Evolutionary conservation across 2,113 vertebrate species (phyloP).

Genomic region (Macroglossus sobrinus): DNA sequence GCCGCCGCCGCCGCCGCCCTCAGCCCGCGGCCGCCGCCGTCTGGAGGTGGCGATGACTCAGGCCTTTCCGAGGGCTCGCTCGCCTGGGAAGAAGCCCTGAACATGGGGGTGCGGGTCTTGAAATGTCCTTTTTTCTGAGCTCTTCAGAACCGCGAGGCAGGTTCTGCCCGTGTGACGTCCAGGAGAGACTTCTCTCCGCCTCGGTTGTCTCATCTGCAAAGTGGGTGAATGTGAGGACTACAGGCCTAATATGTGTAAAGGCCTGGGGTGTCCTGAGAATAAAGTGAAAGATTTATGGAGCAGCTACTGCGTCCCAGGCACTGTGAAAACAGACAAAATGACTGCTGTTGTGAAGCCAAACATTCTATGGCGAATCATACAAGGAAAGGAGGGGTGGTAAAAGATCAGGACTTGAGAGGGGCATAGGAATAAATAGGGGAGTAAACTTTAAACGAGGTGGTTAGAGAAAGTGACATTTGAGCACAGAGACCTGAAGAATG

Average conservation of each 20-base stretch:
- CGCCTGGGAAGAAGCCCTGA: background rate
- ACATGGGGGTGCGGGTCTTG: background rate
- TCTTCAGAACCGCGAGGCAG: background rate
- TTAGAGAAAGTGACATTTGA: background rate
- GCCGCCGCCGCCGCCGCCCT: slow-evolving; percentile 19
- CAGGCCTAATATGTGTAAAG: background rate
- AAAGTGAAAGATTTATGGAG: background rate
- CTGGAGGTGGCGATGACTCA: slow-evolving; percentile 73
- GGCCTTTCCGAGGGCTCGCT: slow-evolving; percentile 47
- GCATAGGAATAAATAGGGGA: background rate
- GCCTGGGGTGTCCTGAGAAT: background rate
- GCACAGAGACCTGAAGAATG: background rate
- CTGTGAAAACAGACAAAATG: background rate
- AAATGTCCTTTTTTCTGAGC: background rate
- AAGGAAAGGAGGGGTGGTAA: background rate
- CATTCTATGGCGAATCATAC: background rate
- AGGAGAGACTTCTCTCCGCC: background rate
- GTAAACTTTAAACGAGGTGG: background rate
- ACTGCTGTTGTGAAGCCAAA: background rate
- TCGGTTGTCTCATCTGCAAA: slow-evolving; percentile 20
- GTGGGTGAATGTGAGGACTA: background rate
- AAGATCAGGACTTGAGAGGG: background rate
- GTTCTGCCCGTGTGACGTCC: background rate
- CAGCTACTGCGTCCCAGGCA: background rate
- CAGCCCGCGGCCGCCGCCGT: slow-evolving; percentile 54